Conservation (phyloP, 92 coral and sea anemone genomes). For the Epizoanthus stellaris region DNA sequence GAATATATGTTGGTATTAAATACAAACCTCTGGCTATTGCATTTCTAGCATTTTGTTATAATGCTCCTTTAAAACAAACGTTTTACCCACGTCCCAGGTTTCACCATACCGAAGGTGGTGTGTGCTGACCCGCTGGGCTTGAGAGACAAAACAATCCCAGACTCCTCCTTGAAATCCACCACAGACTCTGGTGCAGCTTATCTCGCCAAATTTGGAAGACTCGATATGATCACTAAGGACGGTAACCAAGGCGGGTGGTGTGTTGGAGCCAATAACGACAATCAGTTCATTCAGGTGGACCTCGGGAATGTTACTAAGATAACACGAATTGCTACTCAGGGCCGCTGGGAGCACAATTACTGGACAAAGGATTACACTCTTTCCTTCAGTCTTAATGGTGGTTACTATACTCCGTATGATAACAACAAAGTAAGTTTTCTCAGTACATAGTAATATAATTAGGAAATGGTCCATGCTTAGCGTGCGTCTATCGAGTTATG, state of each 20-base stretch:
- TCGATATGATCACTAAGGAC: conserved; percentile 30
- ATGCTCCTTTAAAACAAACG: too few species aligned
- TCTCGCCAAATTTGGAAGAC: conserved; percentile 23
- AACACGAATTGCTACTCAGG: conserved; percentile 42
- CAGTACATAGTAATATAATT: neutral
- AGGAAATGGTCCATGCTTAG: too few species aligned
- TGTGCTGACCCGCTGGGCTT: conserved; percentile 31
- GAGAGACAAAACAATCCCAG: conserved; percentile 16
- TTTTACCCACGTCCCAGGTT: neutral
- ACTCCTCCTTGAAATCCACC: conserved; percentile 25
- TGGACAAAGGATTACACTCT: conserved; percentile 22
- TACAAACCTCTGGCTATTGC: too few species aligned
- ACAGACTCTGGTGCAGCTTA: conserved; percentile 12
- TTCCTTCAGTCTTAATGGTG: conserved; percentile 20
- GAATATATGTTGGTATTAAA: too few species aligned
- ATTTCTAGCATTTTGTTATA: too few species aligned
- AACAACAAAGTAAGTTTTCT: neutral
- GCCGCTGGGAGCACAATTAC: conserved; percentile 12
- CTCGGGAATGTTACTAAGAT: conserved; percentile 32
- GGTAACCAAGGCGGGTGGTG: conserved; percentile 43
- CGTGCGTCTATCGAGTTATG: too few species aligned
- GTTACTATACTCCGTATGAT: conserved; percentile 4
- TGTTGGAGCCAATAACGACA: conserved; percentile 2
- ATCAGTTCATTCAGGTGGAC: conserved; percentile 39
- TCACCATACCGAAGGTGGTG: conserved; percentile 1